Evolutionary conservation across 2,113 vertebrate species (phyloP).

Genomic region (Axis porcinus): DNA sequence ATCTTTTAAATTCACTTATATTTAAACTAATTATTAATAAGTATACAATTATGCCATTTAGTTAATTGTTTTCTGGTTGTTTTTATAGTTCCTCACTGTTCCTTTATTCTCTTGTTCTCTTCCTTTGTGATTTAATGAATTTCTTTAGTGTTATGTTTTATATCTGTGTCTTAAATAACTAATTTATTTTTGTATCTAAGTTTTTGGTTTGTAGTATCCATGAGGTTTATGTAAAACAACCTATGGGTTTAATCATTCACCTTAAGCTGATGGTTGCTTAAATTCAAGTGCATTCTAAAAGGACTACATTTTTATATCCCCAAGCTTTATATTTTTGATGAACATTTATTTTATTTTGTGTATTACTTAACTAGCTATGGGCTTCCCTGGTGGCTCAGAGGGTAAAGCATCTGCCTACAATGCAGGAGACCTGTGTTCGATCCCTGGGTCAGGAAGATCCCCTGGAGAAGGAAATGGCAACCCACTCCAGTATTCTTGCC

Average conservation of each 20-base stretch:
- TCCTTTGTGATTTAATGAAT: not conserved
- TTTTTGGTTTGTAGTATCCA: not conserved
- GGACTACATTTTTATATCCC: not conserved
- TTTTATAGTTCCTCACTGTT: not conserved
- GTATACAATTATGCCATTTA: not conserved
- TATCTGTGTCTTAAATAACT: not conserved
- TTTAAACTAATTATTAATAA: not conserved
- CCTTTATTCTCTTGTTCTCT: not conserved
- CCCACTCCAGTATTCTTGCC: too few species aligned
- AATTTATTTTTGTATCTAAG: not conserved
- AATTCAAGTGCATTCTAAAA: not conserved
- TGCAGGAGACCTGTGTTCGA: too few species aligned
- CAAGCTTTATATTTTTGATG: not conserved
- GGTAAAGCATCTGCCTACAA: too few species aligned
- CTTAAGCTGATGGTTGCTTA: not conserved
- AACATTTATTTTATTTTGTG: not conserved
- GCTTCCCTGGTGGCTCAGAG: too few species aligned
- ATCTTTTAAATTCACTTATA: not conserved
- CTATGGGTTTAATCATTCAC: not conserved
- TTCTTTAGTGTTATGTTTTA: not conserved
- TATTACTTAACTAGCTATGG: not conserved
- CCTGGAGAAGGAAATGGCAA: too few species aligned
- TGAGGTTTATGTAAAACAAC: not conserved
- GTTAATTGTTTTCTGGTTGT: not conserved
- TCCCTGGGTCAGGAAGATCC: too few species aligned